Conservation (phyloP, 2,888 invertebrate genomes). For the Rosalia funebris region DNA sequence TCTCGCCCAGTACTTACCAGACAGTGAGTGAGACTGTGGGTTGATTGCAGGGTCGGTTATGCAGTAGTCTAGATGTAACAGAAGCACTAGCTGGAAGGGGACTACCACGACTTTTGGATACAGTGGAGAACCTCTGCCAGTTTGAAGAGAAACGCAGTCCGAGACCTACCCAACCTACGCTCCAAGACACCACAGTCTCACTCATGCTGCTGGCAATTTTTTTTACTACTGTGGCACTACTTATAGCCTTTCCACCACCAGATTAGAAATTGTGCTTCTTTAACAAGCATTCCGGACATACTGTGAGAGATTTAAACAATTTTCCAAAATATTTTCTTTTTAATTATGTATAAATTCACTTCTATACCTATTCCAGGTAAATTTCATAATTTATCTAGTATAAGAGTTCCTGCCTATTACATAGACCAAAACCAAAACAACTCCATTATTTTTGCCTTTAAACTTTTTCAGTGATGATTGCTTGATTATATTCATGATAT, state of each 20-base stretch:
- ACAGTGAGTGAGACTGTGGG: constrained; percentile 65
- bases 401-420: too few species aligned
- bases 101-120: constrained; percentile 60
- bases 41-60: constrained; percentile 70
- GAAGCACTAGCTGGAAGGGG: constrained; percentile 62
- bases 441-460: too few species aligned
- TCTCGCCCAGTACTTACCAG: constrained; percentile 26
- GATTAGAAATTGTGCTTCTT: constrained; percentile 52
- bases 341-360: neutral
- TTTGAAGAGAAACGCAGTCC: constrained; percentile 47
- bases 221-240: constrained; percentile 63
- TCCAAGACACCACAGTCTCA: constrained; percentile 67
- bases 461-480: too few species aligned
- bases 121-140: constrained; percentile 58
- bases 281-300: constrained; percentile 4
- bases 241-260: constrained; percentile 66
- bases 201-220: constrained; percentile 63
- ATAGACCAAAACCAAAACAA: too few species aligned
- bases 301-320: neutral
- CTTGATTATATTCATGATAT: too few species aligned
- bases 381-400: too few species aligned
- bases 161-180: constrained; percentile 50
- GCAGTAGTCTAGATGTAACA: constrained; percentile 68
- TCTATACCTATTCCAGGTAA: too few species aligned
- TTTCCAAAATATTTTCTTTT: too few species aligned